Evolutionary conservation across 2,888 invertebrate species (phyloP).

Genomic region (Luperina testacea): DNA sequence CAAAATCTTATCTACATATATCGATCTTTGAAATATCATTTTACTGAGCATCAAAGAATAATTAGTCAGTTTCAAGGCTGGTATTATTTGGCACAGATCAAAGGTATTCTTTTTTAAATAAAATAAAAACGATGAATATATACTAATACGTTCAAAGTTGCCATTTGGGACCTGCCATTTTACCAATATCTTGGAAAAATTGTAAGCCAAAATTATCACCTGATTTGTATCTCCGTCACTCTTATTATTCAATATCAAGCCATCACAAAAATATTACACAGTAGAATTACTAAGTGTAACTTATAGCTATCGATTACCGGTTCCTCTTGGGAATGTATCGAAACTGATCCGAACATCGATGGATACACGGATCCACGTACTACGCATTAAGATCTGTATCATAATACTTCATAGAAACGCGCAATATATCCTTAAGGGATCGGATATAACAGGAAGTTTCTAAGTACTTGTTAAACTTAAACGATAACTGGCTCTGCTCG

Average conservation of each 20-base stretch:
- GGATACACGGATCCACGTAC: conserved; percentile 42
- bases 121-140: neutral
- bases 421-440: conserved; percentile 42
- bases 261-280: conserved; percentile 12
- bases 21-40: neutral
- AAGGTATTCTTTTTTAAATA: neutral
- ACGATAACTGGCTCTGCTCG: conserved; percentile 35
- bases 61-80: neutral
- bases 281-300: conserved; percentile 25
- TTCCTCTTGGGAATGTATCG: conserved; percentile 45
- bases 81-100: neutral
- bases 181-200: neutral
- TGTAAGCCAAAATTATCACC: neutral
- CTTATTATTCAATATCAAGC: conserved; percentile 11
- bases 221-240: neutral
- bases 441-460: conserved; percentile 46
- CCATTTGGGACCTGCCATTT: neutral
- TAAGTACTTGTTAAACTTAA: conserved; percentile 47
- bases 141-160: neutral
- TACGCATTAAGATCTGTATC: conserved; percentile 59
- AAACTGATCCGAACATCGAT: conserved; percentile 45
- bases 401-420: conserved; percentile 47
- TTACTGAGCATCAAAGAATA: neutral
- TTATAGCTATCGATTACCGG: conserved; percentile 40
- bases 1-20: conserved; percentile 9